These are phyloP conservation scores for Podotricha telesiphe DNA, from an alignment of 2,888 invertebrate genomes.

Conservation along the genomic window DNA sequence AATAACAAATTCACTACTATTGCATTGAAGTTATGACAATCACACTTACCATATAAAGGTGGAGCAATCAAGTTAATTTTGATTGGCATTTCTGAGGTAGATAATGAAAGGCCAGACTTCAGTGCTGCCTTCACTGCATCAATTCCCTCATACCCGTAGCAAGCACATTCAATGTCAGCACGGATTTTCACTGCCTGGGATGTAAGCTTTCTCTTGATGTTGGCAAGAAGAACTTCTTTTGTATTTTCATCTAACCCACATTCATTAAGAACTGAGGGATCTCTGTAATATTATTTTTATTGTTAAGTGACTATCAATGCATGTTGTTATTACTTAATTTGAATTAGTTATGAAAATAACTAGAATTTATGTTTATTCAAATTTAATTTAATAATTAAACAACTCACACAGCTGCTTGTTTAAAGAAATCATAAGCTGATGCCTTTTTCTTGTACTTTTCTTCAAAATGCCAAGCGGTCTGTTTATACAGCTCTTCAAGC, in stretches of 20 bases:
- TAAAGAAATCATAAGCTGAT: conserved; percentile 98
- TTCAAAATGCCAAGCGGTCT: conserved; percentile 99
- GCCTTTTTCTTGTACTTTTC: conserved; percentile 98
- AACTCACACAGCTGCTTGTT: conserved; percentile 97
- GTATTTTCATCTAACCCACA: conserved; percentile 96
- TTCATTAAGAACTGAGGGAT: conserved; percentile 97
- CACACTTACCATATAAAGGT: conserved; percentile 91
- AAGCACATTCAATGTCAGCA: conserved; percentile 76
- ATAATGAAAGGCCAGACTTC: conserved; percentile 93
- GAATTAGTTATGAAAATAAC: no score
- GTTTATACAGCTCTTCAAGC: conserved; percentile 96
- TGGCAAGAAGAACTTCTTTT: conserved; percentile 94
- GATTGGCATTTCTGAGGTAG: conserved; percentile 96
- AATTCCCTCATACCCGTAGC: conserved; percentile 95
- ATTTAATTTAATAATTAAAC: neutral
- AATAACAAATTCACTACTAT: no score
- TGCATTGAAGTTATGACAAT: no score
- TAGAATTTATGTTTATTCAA: no score
- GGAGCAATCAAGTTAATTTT: conserved; percentile 99
- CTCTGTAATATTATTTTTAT: conserved; percentile 82
- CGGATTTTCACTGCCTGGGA: conserved; percentile 88
- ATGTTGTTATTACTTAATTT: no score
- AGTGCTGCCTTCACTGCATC: conserved; percentile 98
- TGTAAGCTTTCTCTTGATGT: conserved; percentile 97
- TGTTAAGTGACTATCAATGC: no score